Base-by-base conservation (phyloP, 2,888 invertebrate genomes). In the Microplitis deprimator region DNA sequence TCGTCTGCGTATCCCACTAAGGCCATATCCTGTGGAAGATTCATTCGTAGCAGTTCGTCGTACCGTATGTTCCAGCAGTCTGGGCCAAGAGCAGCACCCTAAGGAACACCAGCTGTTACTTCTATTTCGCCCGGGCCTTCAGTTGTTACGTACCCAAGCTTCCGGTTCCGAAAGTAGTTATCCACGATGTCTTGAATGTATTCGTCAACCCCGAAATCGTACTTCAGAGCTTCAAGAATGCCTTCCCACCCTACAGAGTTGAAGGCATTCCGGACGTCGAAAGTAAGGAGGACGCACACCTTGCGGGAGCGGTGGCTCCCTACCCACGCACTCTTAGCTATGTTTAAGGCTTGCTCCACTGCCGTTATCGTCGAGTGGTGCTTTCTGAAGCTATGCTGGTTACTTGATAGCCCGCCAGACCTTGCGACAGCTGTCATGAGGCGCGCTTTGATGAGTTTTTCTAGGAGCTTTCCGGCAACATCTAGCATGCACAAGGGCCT, bases 381-480 rank as follows among this genome's bases (percentile, higher is more conserved):
- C 20, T 74, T 69, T 7, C 80, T 38, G 72, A 83, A 82, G 2
- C 81, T 79, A 60, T 73, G 76, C 68, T 81, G 81, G 16, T 68
- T 74, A 29, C 50, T 50, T 8, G 79, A 81, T 5, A 81, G 77
- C 8, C 78, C 79, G 10, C 81, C 81, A 59, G 69, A 74, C 1
- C 61, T 68, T 16, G 72, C 73, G n/a, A 82, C 67, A n/a, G 71
- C 60, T 74, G 75, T 79, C 68, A 83, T 67, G 67, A 82, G n/a
- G 67, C 20, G 20, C 1, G 1, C 77, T 81, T 82, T 80, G 1
- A 76, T 67, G 13, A 82, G 70, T 68, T 80, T 81, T 1, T 20
- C 20, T 1, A 20, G 20, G 1, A 20, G 20, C 20, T 20, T 20
- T 20, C 73, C 78, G 39, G 71, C 64, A 2, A 62, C 61, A 29